Base-by-base conservation (phyloP, 2,888 invertebrate genomes). In the Dynastes hyllus region DNA sequence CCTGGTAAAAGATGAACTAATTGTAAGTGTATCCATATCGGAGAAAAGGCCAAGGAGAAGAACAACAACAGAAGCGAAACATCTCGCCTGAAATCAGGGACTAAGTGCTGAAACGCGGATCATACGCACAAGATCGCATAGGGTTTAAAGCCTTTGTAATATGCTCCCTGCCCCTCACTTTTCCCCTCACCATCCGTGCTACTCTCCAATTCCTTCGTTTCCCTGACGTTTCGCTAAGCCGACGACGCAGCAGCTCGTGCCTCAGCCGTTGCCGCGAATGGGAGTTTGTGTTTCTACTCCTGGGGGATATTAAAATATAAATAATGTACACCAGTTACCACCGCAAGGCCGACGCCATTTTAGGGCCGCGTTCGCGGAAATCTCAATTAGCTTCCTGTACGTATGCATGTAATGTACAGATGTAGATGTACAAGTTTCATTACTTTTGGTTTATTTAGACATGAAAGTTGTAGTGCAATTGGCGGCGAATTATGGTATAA, bases 251-350 rank as follows among this genome's bases (percentile, higher is more conserved):
- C 55, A 16, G 32, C 32, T 32, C 32, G 5, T 32, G 32, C 32
- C 32, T 32, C 4, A 32, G 32, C 32, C 32, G 32, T 32, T 55
- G 16, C 22, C 3, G 55, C 55, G 53, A n/a, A 22, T 29, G 69
- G 69, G 45, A 32, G 37, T 69, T 45, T 69, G 69, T 29, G 50
- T 69, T 69, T 27, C 69, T 40, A 37, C 27, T 40, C 45, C 69
- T 27, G 50, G 69, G 50, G 69, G 27, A 50, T 69, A 69, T 69
- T 69, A 69, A 69, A 69, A 51, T 69, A 69, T 69, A 69, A 69
- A 69, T 69, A 69, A 69, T 69, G 69, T 45, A 69, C 69, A 16
- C 6, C 45, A 51, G 37, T 50, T 69, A 51, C 69, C 55, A 55
- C 66, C 40, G 45, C 69, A 69, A 69, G 69, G 66, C 1, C 45